Conservation (phyloP, 2,797 vertebrate species). For the Delichon dasypus region DNA sequence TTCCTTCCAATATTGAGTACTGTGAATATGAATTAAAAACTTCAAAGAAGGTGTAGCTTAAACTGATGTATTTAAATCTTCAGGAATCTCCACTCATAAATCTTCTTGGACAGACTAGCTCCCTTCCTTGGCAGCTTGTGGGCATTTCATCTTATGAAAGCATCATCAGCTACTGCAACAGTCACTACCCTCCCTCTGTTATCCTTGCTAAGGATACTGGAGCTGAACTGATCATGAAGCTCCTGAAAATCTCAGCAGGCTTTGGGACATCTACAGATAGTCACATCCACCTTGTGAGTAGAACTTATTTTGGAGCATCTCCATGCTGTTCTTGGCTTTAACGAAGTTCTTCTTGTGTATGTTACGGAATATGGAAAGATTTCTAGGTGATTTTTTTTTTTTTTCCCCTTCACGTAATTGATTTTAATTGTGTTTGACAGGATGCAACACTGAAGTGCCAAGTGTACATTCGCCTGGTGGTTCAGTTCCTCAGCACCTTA, state of each 20-base stretch:
- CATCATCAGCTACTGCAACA: constrained; percentile 88
- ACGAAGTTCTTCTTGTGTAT: neutral
- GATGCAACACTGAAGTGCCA: constrained; percentile 89
- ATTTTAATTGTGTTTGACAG: constrained; percentile 64
- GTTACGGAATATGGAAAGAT: neutral
- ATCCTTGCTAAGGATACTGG: constrained; percentile 83
- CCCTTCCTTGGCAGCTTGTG: constrained; percentile 92
- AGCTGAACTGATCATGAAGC: constrained; percentile 84
- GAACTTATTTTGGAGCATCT: neutral
- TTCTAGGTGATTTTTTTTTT: neutral
- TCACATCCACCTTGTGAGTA: constrained; percentile 81
- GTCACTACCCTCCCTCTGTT: constrained; percentile 88
- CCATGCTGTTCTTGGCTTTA: neutral
- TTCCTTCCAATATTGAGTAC: neutral
- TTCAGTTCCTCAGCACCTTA: constrained; percentile 87
- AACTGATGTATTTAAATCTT: neutral
- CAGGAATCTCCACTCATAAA: constrained; percentile 89
- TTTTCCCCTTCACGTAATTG: neutral
- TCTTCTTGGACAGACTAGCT: constrained; percentile 89
- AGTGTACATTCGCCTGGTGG: constrained; percentile 84
- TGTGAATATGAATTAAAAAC: neutral
- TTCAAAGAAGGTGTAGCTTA: neutral
- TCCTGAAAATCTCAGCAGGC: constrained; percentile 88
- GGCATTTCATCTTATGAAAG: constrained; percentile 88
- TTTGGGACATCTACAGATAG: constrained; percentile 78